Percentiles rank a stretch among this genome's conserved stretches.
Conservation (phyloP, 2,113 vertebrate species). For the Malurus melanocephalus region DNA sequence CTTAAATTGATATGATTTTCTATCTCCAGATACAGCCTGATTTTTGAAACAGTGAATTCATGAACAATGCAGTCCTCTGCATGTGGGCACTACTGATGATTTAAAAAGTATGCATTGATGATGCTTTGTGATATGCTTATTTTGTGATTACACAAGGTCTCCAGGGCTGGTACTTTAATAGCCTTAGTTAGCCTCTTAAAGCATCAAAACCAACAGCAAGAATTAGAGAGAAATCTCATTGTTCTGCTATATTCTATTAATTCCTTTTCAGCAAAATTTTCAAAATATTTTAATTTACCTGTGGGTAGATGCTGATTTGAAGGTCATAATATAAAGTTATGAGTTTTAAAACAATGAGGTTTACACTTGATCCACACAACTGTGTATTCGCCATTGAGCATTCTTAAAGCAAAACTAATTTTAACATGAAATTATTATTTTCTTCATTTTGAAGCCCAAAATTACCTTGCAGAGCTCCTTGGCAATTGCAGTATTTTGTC, state of each 20-base stretch:
- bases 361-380: accelerated
- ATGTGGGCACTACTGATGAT: neutral
- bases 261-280: neutral
- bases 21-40: neutral
- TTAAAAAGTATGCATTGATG: neutral
- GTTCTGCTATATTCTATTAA: neutral
- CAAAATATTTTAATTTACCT: neutral
- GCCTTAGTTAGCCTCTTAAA: neutral
- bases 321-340: neutral
- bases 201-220: neutral
- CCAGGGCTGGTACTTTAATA: neutral
- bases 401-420: neutral
- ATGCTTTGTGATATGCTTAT: neutral
- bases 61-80: neutral
- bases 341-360: neutral
- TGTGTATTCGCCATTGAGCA: neutral
- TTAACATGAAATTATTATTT: neutral
- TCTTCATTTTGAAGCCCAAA: neutral
- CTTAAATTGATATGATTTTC: neutral
- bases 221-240: neutral
- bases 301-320: neutral
- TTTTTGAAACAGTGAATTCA: neutral
- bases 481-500: neutral
- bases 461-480: neutral
- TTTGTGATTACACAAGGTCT: neutral